Conservation (phyloP, 1,140 invertebrate genomes). For the Drosophila nannoptera region DNA sequence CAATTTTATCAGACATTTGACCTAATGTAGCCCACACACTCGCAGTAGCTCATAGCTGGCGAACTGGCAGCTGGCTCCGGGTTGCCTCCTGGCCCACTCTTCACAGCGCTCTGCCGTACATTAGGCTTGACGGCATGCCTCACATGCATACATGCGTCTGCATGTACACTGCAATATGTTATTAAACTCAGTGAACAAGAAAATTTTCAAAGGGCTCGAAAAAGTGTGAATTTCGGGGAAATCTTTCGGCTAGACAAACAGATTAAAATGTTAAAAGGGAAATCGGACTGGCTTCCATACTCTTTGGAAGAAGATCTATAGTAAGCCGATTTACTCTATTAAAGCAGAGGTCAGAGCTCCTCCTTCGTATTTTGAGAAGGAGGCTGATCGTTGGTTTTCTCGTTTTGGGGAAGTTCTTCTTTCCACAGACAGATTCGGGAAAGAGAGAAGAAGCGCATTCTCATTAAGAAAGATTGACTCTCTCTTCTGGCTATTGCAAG, state of each 20-base stretch:
- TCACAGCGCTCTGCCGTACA: background rate
- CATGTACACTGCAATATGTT: constrained; percentile 5
- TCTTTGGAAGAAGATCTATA: too few species aligned
- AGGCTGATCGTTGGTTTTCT: too few species aligned
- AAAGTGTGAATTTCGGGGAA: background rate
- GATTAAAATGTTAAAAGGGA: too few species aligned
- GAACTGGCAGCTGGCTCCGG: background rate
- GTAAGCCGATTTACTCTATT: too few species aligned
- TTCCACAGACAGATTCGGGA: too few species aligned
- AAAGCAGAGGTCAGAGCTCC: too few species aligned
- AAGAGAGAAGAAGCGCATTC: too few species aligned
- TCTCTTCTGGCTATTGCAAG: too few species aligned
- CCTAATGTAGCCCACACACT: constrained; percentile 35
- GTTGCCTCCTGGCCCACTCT: background rate
- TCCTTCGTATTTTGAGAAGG: too few species aligned
- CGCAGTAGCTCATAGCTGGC: background rate
- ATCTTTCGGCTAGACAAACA: background rate
- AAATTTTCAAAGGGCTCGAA: constrained; percentile 3
- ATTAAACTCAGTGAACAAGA: constrained; percentile 26
- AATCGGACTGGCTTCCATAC: too few species aligned
- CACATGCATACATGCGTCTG: background rate
- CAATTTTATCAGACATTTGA: constrained; percentile 46
- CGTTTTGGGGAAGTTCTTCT: too few species aligned
- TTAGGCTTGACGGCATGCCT: background rate
- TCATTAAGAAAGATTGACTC: too few species aligned